Percentiles rank a stretch among this genome's conserved stretches.
Evolutionary conservation across 2,888 invertebrate genomes (phyloP).

Genomic region (Cheilosia vernalis): DNA sequence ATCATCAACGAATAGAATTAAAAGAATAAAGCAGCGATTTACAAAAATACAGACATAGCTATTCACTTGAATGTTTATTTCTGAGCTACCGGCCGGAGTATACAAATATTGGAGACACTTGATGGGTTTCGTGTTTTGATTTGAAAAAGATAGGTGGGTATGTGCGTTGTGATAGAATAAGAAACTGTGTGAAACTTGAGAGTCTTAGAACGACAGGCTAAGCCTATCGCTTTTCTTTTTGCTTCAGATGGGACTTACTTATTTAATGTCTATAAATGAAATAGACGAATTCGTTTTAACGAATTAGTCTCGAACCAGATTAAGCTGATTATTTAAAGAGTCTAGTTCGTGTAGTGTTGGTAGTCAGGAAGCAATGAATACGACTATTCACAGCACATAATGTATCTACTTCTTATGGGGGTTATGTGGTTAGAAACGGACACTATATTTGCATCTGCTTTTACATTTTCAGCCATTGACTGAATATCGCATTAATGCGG

Average conservation of each 20-base stretch:
- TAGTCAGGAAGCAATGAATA: background rate
- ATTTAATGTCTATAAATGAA: constrained; percentile 9
- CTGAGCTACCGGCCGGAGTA: background rate
- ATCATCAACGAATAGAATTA: no score
- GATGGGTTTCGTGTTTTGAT: constrained; percentile 43
- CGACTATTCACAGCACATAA: background rate
- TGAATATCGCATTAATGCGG: no score
- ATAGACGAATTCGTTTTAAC: constrained; percentile 13
- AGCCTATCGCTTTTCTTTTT: constrained; percentile 16
- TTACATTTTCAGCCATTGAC: no score
- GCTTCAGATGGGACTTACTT: constrained; percentile 13
- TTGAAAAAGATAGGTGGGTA: background rate
- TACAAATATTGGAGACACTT: constrained; percentile 22
- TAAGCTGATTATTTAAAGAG: constrained; percentile 35
- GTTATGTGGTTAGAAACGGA: background rate
- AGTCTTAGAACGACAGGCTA: constrained; percentile 6
- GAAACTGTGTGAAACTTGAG: constrained; percentile 20
- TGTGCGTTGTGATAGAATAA: background rate
- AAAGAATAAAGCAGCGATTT: no score
- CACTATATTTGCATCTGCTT: no score
- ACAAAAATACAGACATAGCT: background rate
- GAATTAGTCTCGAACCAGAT: constrained; percentile 16
- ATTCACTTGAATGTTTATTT: background rate
- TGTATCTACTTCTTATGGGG: background rate
- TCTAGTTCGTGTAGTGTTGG: background rate